These are phyloP conservation scores for Crypturellus tataupa DNA, from an alignment of 2,797 vertebrate genomes.

Conservation along the genomic window DNA sequence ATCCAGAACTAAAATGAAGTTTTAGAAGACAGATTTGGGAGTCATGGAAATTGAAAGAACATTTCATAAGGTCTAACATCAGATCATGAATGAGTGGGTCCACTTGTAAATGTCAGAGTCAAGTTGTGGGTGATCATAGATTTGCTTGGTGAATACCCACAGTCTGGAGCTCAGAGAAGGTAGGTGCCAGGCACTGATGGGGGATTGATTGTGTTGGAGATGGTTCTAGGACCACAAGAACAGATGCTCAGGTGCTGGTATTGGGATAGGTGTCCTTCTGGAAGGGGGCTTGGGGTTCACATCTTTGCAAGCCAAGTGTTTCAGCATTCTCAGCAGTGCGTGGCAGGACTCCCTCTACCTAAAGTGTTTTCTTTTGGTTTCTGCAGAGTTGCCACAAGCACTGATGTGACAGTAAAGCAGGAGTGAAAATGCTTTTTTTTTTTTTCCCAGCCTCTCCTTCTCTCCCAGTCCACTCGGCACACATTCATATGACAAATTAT, in stretches of 20 bases:
- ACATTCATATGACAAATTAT: neutral
- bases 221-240: neutral
- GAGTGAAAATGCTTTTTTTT: neutral
- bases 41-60: neutral
- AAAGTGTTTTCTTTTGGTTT: neutral
- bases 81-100: neutral
- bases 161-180: neutral
- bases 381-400: neutral
- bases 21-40: neutral
- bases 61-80: neutral
- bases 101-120: neutral
- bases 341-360: neutral
- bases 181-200: neutral
- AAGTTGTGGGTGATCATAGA: neutral
- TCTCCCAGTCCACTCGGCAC: neutral
- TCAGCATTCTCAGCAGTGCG: neutral
- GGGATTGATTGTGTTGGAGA: neutral
- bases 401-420: neutral
- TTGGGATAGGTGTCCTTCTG: neutral
- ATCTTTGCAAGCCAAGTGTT: neutral
- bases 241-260: neutral
- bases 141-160: neutral
- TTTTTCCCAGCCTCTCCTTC: neutral
- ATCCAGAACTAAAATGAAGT: neutral
- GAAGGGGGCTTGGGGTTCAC: neutral